These are phyloP conservation scores for Drosophila stalkeri DNA, from an alignment of 2,888 invertebrate species.

Conservation along the genomic window DNA sequence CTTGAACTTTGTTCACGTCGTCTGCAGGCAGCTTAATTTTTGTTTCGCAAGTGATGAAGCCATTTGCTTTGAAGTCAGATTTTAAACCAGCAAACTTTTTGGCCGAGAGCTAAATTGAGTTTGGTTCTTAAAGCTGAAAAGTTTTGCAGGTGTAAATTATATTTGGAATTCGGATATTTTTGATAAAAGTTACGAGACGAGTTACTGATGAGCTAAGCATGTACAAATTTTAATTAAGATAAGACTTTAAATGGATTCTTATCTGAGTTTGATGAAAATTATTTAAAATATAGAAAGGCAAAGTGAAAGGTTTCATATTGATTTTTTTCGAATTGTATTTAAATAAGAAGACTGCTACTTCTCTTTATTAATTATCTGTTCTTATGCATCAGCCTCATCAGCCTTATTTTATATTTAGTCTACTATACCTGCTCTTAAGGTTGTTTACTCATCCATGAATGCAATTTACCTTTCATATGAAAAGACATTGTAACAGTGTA, in stretches of 20 bases:
- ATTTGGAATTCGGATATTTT: neutral
- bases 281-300: neutral
- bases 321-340: too few relatives aligned
- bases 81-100: neutral
- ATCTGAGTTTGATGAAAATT: neutral
- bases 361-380: neutral
- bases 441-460: neutral
- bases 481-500: neutral
- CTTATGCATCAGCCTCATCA: neutral
- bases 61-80: slow-evolving; percentile 10
- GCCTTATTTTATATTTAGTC: neutral
- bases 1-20: neutral
- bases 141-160: neutral
- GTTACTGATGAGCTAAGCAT: neutral
- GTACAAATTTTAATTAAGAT: too few relatives aligned
- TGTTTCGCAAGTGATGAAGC: slow-evolving; percentile 4
- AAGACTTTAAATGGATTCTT: neutral
- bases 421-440: too few relatives aligned
- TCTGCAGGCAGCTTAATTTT: slow-evolving; percentile 7
- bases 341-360: too few relatives aligned
- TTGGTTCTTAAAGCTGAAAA: slow-evolving; percentile 1
- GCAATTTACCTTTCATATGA: neutral
- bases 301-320: neutral
- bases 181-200: neutral
- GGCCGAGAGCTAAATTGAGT: neutral